phyloP scores from a whole-genome alignment of 2,797 vertebrate species.

The Falco naumanni region DNA sequence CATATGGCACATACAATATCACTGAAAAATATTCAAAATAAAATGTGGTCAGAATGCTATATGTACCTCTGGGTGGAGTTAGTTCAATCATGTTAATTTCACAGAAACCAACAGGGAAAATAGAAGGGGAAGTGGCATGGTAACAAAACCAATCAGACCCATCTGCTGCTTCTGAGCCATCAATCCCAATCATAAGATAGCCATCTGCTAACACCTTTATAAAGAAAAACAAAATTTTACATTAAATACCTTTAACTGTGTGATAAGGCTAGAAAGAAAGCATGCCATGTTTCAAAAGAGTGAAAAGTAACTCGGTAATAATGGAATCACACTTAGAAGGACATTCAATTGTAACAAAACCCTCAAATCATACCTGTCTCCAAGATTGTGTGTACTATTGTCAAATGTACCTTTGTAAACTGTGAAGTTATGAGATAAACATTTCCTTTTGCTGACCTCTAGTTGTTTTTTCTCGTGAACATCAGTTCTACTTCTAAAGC shows the following conservation, averaged over 20 bases:
- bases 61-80: conserved; percentile 93
- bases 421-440: not conserved
- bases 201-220: conserved; percentile 95
- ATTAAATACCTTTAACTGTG: conserved; percentile 36
- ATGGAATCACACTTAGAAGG: not conserved
- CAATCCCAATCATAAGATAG: conserved; percentile 98
- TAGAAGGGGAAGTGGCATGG: conserved; percentile 94
- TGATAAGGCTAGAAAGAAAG: conserved; percentile 39
- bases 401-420: not conserved
- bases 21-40: conserved; percentile 36
- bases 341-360: not conserved
- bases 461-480: not conserved
- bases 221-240: conserved; percentile 64
- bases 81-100: conserved; percentile 99
- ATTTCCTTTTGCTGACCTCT: not conserved
- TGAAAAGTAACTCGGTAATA: not conserved
- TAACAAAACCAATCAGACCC: conserved; percentile 99
- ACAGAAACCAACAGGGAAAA: conserved; percentile 99
- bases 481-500: not conserved
- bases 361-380: not conserved
- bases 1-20: conserved; percentile 49
- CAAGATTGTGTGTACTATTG: not conserved
- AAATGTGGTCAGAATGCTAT: conserved; percentile 48
- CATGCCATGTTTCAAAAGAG: conserved; percentile 21
- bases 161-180: conserved; percentile 97